phyloP scores from a whole-genome alignment of 2,888 invertebrate species.

The Lamellibrachia columna region DNA sequence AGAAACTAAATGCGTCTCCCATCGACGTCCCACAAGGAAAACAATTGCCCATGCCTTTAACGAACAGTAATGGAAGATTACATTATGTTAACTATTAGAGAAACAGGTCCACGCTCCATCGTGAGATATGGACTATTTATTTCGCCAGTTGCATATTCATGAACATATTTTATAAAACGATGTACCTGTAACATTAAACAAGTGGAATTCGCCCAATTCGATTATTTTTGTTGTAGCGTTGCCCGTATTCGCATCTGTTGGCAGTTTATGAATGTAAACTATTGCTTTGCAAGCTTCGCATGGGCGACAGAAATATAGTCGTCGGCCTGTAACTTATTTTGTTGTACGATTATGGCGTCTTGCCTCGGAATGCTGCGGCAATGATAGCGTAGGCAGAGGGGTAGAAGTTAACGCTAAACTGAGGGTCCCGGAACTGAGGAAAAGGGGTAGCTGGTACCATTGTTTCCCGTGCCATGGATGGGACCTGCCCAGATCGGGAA shows the following conservation, averaged over 20 bases:
- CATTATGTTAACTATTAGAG: neutral
- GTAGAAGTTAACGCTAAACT: neutral
- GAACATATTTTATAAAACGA: neutral
- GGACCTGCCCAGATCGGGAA: neutral
- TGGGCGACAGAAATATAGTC: neutral
- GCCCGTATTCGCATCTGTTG: slow-evolving; percentile 11
- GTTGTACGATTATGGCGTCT: neutral
- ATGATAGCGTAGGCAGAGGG: neutral
- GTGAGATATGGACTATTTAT: neutral
- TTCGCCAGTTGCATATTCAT: neutral
- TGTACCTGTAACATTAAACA: neutral
- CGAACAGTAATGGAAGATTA: neutral
- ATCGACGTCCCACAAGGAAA: neutral
- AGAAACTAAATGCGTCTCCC: neutral
- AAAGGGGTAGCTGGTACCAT: neutral
- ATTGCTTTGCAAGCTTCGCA: neutral
- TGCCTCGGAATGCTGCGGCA: neutral
- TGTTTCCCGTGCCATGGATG: neutral
- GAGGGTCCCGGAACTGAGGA: neutral
- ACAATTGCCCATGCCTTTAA: neutral
- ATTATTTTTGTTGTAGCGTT: neutral
- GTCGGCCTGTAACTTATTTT: neutral
- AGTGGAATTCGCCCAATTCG: neutral
- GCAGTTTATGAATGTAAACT: slow-evolving; percentile 16
- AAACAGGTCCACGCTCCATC: neutral